A percentile compares a stretch with the other conserved stretches of the same genome.
Evolutionary conservation across 2,113 vertebrate species (phyloP).

Genomic region (Plecotus auritus): DNA sequence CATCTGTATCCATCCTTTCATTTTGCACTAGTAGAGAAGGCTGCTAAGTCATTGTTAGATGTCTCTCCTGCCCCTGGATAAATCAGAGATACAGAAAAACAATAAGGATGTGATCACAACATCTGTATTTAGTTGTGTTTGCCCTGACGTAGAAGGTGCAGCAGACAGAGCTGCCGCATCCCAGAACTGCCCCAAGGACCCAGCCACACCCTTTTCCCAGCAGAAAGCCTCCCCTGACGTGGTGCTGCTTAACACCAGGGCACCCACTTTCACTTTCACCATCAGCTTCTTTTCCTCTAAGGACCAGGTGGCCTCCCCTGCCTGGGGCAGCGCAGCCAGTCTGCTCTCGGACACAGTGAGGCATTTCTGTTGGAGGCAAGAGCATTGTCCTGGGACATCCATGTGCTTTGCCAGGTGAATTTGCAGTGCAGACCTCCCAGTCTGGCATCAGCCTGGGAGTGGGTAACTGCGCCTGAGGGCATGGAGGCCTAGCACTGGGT

Average conservation of each 20-base stretch:
- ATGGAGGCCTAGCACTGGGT: no score
- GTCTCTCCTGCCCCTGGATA: slow-evolving; percentile 57
- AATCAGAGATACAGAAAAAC: slow-evolving; percentile 61
- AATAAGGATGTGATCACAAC: slow-evolving; percentile 13
- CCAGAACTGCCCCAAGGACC: neutral
- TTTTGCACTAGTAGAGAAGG: slow-evolving; percentile 37
- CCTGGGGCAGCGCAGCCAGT: no score
- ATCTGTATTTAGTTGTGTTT: neutral
- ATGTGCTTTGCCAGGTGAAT: no score
- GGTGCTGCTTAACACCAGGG: neutral
- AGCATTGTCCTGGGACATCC: neutral
- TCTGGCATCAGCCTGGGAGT: no score
- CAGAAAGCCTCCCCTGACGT: neutral
- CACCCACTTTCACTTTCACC: neutral
- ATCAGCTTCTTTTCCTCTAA: neutral
- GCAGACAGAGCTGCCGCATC: neutral
- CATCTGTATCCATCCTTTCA: slow-evolving; percentile 66
- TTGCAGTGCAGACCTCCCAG: no score
- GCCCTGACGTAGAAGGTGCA: neutral
- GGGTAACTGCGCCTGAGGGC: no score
- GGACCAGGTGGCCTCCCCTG: neutral
- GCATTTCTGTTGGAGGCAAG: neutral
- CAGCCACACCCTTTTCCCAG: neutral
- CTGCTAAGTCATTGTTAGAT: slow-evolving; percentile 69
- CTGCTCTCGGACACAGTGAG: no score